Conservation (phyloP, 2,113 vertebrate species). For the Crocuta crocuta region DNA sequence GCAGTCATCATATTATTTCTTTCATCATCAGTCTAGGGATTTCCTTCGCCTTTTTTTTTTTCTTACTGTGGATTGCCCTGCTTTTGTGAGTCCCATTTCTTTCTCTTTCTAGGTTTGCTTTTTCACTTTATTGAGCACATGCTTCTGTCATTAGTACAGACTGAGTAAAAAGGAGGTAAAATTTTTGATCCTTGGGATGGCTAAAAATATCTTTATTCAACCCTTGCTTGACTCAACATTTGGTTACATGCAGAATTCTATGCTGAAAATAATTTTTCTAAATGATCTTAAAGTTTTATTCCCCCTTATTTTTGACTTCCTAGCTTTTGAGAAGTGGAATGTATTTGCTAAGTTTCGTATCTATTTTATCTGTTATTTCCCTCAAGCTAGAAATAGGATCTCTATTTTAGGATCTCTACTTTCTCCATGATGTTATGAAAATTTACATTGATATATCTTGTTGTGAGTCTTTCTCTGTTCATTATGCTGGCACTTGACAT, state of each 20-base stretch:
- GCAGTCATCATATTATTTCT: not conserved
- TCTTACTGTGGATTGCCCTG: not conserved
- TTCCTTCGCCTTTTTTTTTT: not conserved
- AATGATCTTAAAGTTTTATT: not conserved
- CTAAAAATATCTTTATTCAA: constrained; percentile 14
- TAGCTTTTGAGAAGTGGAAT: not conserved
- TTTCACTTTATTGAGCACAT: not conserved
- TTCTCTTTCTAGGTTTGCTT: not conserved
- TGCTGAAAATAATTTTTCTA: constrained; percentile 24
- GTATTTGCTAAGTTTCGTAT: not conserved
- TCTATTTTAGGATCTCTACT: not conserved
- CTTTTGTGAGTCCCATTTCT: not conserved
- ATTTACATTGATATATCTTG: not conserved
- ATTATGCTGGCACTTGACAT: not conserved
- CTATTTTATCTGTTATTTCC: not conserved
- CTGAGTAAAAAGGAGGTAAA: not conserved
- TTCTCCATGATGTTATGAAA: not conserved
- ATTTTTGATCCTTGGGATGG: not conserved
- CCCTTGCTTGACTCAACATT: not conserved
- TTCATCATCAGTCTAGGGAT: not conserved
- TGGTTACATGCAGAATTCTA: not conserved
- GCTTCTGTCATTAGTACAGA: not conserved
- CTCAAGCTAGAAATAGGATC: not conserved
- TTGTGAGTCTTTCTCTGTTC: not conserved
- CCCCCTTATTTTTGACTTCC: not conserved